phyloP scores from a whole-genome alignment of 2,888 invertebrate genomes.

The Oxyteleia sp. region DNA sequence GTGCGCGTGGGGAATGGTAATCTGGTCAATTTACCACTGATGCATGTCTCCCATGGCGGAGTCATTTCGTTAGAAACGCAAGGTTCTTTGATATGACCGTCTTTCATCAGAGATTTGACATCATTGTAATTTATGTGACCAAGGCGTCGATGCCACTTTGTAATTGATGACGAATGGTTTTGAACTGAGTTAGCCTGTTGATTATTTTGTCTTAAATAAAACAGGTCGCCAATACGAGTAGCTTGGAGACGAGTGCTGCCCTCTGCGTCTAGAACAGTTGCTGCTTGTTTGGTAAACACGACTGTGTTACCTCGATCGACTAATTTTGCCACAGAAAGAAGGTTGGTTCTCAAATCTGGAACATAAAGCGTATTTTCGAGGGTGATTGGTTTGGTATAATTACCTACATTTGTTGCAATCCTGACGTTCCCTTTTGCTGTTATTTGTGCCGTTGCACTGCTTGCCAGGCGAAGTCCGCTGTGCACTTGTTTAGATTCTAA shows the following conservation, averaged over 20 bases:
- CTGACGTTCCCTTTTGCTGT: slow-evolving; percentile 26
- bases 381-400: neutral
- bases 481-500: neutral
- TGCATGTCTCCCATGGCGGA: slow-evolving; percentile 15
- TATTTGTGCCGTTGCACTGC: slow-evolving; percentile 26
- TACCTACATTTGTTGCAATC: neutral
- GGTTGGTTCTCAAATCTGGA: slow-evolving; percentile 59
- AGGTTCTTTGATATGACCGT: neutral
- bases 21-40: slow-evolving; percentile 20
- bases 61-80: slow-evolving; percentile 7
- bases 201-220: slow-evolving; percentile 24
- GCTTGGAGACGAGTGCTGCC: slow-evolving; percentile 2
- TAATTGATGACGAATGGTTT: neutral
- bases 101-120: neutral
- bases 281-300: neutral
- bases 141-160: neutral
- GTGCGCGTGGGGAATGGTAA: slow-evolving; percentile 7
- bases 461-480: slow-evolving; percentile 31
- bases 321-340: neutral
- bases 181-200: slow-evolving; percentile 1
- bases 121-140: neutral
- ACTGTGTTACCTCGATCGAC: neutral
- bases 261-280: slow-evolving; percentile 30
- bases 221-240: slow-evolving; percentile 44
- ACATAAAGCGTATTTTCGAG: slow-evolving; percentile 58